Conservation (phyloP, 2,797 vertebrate genomes). For the Intellagama lesueurii region DNA sequence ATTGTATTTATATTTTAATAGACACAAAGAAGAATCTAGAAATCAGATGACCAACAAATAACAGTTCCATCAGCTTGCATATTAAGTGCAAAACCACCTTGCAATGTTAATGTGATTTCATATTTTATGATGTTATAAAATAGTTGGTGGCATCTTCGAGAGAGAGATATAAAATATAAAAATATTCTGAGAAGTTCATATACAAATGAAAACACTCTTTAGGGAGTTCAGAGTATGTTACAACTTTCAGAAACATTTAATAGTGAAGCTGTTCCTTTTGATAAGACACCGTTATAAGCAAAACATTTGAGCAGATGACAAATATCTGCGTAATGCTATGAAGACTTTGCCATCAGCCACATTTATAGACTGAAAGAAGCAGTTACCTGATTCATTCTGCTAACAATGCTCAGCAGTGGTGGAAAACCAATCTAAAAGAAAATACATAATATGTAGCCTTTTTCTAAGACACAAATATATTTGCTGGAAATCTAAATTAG, state of each 20-base stretch:
- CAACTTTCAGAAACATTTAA: not conserved
- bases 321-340: not conserved
- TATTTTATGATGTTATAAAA: not conserved
- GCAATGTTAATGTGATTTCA: not conserved
- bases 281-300: not conserved
- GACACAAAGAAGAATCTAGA: not conserved
- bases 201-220: not conserved
- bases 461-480: not conserved
- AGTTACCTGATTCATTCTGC: slow-evolving; percentile 93
- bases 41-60: not conserved
- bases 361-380: not conserved
- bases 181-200: not conserved
- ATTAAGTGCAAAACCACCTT: not conserved
- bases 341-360: not conserved
- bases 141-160: not conserved
- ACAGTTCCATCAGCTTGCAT: not conserved
- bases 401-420: slow-evolving; percentile 93
- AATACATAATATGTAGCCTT: slow-evolving; percentile 38
- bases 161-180: not conserved
- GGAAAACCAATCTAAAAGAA: slow-evolving; percentile 91
- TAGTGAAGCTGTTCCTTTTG: not conserved
- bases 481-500: slow-evolving; percentile 35
- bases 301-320: not conserved
- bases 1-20: not conserved
- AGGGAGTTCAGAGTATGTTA: not conserved